These are phyloP conservation scores for Tragelaphus scriptus DNA, from an alignment of 2,113 vertebrate genomes.

Conservation along the genomic window DNA sequence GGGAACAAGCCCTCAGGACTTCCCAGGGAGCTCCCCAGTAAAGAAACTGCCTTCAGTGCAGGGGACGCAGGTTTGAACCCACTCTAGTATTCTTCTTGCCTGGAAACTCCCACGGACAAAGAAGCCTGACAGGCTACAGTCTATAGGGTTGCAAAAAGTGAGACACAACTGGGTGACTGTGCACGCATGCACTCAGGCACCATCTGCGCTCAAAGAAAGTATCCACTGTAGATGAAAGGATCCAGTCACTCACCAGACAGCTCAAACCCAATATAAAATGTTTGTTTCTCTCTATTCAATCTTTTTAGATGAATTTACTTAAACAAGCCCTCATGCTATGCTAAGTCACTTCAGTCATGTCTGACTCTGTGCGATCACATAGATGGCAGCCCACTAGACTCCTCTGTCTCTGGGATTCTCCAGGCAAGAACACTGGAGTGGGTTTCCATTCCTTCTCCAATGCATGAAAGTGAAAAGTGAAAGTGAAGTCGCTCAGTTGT, in stretches of 20 bases:
- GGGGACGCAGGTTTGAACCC: fast-evolving
- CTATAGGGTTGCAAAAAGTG: background rate
- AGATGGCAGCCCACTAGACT: no score
- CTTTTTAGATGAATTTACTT: background rate
- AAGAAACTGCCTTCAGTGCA: background rate
- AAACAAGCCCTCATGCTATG: background rate
- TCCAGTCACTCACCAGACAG: background rate
- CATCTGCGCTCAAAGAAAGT: background rate
- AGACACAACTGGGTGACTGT: background rate
- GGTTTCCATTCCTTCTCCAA: no score
- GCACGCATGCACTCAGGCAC: background rate
- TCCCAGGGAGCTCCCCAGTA: background rate
- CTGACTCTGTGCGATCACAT: no score
- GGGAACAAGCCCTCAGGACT: background rate
- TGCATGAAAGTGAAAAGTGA: no score
- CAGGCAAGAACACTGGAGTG: no score
- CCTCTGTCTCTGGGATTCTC: no score
- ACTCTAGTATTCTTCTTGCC: background rate
- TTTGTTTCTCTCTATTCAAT: background rate
- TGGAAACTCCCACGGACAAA: background rate
- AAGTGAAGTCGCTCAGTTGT: no score
- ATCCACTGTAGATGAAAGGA: background rate
- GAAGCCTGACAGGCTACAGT: background rate
- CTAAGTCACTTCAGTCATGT: no score
- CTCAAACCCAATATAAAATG: background rate